These are phyloP conservation scores for Parnassius apollo DNA, from an alignment of 2,888 invertebrate genomes.

Conservation along the genomic window DNA sequence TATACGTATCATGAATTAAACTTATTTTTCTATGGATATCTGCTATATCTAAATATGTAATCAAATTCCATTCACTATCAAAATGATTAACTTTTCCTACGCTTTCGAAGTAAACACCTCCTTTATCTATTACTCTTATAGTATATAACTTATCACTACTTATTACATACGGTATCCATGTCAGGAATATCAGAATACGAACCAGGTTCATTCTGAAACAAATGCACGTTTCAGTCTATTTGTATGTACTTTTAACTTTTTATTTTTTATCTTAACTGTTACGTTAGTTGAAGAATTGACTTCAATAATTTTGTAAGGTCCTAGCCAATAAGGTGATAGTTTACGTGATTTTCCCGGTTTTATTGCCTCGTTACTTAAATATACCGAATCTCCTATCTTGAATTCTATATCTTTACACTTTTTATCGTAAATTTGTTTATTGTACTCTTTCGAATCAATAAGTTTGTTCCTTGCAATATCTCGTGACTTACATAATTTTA, in stretches of 20 bases:
- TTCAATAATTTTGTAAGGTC: too few relatives aligned
- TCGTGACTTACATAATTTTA: too few relatives aligned
- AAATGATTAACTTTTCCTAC: slow-evolving; percentile 33
- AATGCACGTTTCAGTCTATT: slow-evolving; percentile 32
- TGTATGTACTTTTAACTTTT: neutral
- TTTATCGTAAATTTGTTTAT: too few relatives aligned
- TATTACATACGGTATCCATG: slow-evolving; percentile 22
- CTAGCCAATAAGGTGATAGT: too few relatives aligned
- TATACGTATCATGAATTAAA: slow-evolving; percentile 28
- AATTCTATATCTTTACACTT: too few relatives aligned
- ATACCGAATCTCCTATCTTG: too few relatives aligned
- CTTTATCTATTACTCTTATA: slow-evolving; percentile 28
- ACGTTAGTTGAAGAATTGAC: too few relatives aligned
- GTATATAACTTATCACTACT: slow-evolving; percentile 11
- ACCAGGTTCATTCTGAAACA: slow-evolving; percentile 31
- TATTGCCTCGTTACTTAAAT: too few relatives aligned
- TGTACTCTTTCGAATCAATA: too few relatives aligned
- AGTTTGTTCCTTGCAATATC: too few relatives aligned
- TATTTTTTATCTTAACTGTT: too few relatives aligned
- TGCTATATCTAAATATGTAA: slow-evolving; percentile 30
- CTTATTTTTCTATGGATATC: slow-evolving; percentile 31
- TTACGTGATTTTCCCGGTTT: slow-evolving; percentile 19
- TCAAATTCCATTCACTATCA: slow-evolving; percentile 33
- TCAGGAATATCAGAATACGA: slow-evolving; percentile 15
- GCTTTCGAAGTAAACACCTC: slow-evolving; percentile 30